phyloP scores from a whole-genome alignment of 2,888 invertebrate genomes.

The Metalampra italica region DNA sequence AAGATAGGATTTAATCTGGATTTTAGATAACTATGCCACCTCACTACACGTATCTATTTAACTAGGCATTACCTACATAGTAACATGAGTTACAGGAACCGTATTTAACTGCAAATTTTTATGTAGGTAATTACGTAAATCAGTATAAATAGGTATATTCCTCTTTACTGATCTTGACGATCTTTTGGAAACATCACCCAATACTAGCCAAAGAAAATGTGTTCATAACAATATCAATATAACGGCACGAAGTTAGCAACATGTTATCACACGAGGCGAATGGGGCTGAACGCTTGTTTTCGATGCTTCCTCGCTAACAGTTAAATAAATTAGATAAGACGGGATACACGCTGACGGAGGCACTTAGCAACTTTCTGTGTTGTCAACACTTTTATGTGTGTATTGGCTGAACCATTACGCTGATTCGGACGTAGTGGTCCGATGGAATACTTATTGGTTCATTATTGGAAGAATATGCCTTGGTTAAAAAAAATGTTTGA shows the following conservation, averaged over 20 bases:
- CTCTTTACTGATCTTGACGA: too few relatives aligned
- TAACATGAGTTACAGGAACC: too few relatives aligned
- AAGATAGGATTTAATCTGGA: too few relatives aligned
- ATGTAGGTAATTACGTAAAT: too few relatives aligned
- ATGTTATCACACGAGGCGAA: slow-evolving; percentile 8
- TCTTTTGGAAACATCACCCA: too few relatives aligned
- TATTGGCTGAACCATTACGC: slow-evolving; percentile 38
- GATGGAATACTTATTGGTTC: neutral
- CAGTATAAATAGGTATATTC: too few relatives aligned
- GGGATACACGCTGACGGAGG: slow-evolving; percentile 47
- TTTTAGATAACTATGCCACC: too few relatives aligned
- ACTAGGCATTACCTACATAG: too few relatives aligned
- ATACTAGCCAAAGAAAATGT: neutral
- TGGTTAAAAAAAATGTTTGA: neutral
- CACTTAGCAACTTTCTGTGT: slow-evolving; percentile 59
- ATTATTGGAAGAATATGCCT: slow-evolving; percentile 2
- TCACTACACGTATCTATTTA: too few relatives aligned
- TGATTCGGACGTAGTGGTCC: slow-evolving; percentile 17
- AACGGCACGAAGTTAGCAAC: slow-evolving; percentile 5
- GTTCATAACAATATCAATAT: slow-evolving; percentile 9
- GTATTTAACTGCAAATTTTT: too few relatives aligned
- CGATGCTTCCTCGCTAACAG: slow-evolving; percentile 48
- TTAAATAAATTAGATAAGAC: slow-evolving; percentile 69
- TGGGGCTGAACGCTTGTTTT: slow-evolving; percentile 41
- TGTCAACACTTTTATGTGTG: slow-evolving; percentile 57